phyloP scores from a whole-genome alignment of 2,888 invertebrate species.

The Drosophila borborema region DNA sequence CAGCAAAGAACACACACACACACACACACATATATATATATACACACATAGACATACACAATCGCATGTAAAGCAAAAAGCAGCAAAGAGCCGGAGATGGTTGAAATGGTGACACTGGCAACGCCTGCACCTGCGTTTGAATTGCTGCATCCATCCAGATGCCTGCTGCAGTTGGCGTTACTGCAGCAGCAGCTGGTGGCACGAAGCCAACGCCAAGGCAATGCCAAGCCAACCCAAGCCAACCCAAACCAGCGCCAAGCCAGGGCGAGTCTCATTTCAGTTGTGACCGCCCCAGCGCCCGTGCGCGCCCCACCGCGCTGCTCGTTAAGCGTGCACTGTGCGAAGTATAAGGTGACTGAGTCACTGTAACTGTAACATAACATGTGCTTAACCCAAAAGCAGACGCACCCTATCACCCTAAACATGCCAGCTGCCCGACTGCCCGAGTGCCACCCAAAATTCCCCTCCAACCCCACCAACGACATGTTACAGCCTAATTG shows the following conservation, averaged over 20 bases:
- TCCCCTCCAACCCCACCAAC: slow-evolving; percentile 17
- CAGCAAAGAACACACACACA: slow-evolving; percentile 33
- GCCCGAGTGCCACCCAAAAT: not conserved
- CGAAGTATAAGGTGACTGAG: slow-evolving; percentile 52
- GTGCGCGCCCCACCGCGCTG: slow-evolving; percentile 14
- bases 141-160: slow-evolving; percentile 49
- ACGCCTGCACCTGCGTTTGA: slow-evolving; percentile 56
- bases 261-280: slow-evolving; percentile 51
- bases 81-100: slow-evolving; percentile 35
- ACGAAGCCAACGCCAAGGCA: slow-evolving; percentile 11
- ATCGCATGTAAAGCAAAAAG: slow-evolving; percentile 15
- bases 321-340: slow-evolving; percentile 46
- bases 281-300: slow-evolving; percentile 19
- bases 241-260: not conserved
- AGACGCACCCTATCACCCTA: slow-evolving; percentile 43
- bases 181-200: slow-evolving; percentile 14
- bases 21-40: slow-evolving; percentile 5
- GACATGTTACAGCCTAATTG: slow-evolving; percentile 67
- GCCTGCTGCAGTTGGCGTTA: slow-evolving; percentile 32
- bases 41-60: slow-evolving; percentile 8
- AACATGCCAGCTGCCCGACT: slow-evolving; percentile 8
- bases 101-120: slow-evolving; percentile 43
- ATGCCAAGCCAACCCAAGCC: not conserved
- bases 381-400: slow-evolving; percentile 72
- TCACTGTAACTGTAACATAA: slow-evolving; percentile 60